phyloP scores from a whole-genome alignment of 2,888 invertebrate genomes.

The Leucophora obtusa region DNA sequence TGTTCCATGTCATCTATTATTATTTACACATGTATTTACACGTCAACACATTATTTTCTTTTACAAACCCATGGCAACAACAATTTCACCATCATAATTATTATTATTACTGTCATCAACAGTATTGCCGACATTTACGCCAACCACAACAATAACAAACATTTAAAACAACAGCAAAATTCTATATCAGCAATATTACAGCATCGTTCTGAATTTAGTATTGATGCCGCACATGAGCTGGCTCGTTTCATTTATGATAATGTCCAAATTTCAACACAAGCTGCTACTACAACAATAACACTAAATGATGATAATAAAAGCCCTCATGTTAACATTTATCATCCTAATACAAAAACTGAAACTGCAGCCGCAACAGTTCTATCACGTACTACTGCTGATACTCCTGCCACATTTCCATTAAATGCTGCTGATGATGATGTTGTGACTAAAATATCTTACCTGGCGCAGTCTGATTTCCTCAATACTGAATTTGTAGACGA shows the following conservation, averaged over 20 bases:
- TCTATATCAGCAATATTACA: constrained; percentile 11
- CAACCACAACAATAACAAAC: constrained; percentile 21
- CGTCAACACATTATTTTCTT: constrained; percentile 15
- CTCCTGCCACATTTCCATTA: background rate
- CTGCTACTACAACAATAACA: constrained; percentile 2
- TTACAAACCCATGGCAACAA: background rate
- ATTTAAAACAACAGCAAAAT: background rate
- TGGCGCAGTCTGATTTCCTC: too few species aligned
- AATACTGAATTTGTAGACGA: too few species aligned
- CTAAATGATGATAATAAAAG: constrained; percentile 25
- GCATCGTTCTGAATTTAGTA: constrained; percentile 83
- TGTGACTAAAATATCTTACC: constrained; percentile 6
- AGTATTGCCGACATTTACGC: constrained; percentile 46
- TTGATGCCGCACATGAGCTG: constrained; percentile 87
- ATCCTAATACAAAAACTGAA: constrained; percentile 4
- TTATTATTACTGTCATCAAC: constrained; percentile 33
- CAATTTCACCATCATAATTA: background rate
- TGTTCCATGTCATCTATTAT: background rate
- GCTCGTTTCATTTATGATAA: constrained; percentile 82
- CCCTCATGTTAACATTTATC: constrained; percentile 16
- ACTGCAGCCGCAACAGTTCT: background rate
- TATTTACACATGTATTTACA: constrained; percentile 11
- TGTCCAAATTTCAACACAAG: constrained; percentile 64
- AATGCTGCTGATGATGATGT: background rate
- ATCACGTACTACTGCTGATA: background rate